phyloP scores from a whole-genome alignment of 2,888 invertebrate genomes.

The Stenodera caucasica region DNA sequence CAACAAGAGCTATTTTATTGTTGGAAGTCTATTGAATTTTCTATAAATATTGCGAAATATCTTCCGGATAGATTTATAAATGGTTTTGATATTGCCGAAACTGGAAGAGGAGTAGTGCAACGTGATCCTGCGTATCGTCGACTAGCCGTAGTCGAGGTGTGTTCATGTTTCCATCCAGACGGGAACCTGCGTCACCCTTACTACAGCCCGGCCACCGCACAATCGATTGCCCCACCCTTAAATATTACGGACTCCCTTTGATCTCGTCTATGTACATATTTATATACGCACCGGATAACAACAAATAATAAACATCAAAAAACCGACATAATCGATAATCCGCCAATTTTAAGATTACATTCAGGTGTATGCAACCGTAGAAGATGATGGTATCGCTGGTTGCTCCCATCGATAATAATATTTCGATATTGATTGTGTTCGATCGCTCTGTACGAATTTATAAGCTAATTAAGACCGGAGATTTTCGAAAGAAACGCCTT shows the following conservation, averaged over 20 bases:
- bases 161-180: constrained; percentile 15
- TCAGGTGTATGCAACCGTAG: too few species aligned
- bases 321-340: not conserved
- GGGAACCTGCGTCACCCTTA: constrained; percentile 24
- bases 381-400: too few species aligned
- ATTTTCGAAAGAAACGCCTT: constrained; percentile 22
- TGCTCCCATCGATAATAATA: not conserved
- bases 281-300: not conserved
- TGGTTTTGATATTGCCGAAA: not conserved
- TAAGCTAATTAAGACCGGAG: constrained; percentile 23
- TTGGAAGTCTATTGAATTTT: not conserved
- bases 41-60: not conserved
- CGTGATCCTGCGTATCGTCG: not conserved
- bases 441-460: constrained; percentile 17
- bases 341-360: too few species aligned
- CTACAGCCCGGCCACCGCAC: constrained; percentile 24
- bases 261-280: constrained; percentile 16
- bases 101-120: not conserved
- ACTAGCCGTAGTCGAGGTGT: constrained; percentile 4
- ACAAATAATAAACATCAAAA: not conserved
- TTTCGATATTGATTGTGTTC: constrained; percentile 1
- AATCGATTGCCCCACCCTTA: constrained; percentile 30
- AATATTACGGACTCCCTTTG: constrained; percentile 22
- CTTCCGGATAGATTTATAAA: not conserved
- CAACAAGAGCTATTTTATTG: not conserved